Percentiles rank a stretch among this genome's conserved stretches.
These are phyloP conservation scores for Thalassarche chlororhynchos DNA, from an alignment of 2,113 vertebrate species.

Conservation along the genomic window DNA sequence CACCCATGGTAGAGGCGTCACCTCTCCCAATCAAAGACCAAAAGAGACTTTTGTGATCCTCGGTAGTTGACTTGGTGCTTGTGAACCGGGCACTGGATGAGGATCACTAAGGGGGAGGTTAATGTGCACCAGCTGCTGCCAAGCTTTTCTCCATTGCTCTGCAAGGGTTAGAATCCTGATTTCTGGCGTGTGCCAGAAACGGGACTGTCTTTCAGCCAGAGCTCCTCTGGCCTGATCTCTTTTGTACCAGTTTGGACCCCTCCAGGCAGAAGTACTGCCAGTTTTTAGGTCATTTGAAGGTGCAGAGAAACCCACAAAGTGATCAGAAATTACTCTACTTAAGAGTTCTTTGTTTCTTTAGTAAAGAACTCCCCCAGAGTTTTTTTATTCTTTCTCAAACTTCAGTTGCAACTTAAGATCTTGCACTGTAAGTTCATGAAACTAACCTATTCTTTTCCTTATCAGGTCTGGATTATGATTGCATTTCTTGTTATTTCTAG, in stretches of 20 bases:
- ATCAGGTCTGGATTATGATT: background rate
- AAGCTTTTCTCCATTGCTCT: background rate
- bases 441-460: background rate
- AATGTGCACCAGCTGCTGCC: background rate
- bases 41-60: background rate
- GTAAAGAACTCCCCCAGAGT: background rate
- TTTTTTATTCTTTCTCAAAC: background rate
- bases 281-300: background rate
- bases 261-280: background rate
- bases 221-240: background rate
- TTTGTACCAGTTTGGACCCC: background rate
- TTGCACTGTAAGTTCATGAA: background rate
- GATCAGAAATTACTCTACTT: background rate
- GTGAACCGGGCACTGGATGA: background rate
- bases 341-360: background rate
- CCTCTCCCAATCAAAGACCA: background rate
- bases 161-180: background rate
- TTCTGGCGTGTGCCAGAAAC: background rate
- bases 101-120: background rate
- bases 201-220: background rate
- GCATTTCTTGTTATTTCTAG: conserved; percentile 29
- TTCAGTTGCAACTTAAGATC: background rate
- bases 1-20: background rate
- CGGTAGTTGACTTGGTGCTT: background rate
- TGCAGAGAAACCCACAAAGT: background rate